These are phyloP conservation scores for Naja naja DNA, from an alignment of 2,113 vertebrate genomes.

Conservation along the genomic window DNA sequence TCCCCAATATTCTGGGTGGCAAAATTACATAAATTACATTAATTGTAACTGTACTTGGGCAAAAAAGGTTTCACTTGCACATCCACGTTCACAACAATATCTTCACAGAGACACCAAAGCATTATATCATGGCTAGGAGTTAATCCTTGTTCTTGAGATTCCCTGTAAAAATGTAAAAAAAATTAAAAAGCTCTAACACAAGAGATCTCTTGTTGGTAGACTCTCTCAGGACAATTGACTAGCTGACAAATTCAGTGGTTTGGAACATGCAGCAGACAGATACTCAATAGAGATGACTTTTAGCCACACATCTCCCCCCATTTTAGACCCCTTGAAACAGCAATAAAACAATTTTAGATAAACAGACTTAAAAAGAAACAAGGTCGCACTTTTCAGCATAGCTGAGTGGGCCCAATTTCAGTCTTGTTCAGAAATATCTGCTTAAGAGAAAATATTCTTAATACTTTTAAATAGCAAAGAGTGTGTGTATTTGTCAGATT, in stretches of 20 bases:
- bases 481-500: background rate
- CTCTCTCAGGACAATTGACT: constrained; percentile 18
- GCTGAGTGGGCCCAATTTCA: background rate
- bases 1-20: background rate
- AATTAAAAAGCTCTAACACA: constrained; percentile 26
- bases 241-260: constrained; percentile 44
- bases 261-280: constrained; percentile 26
- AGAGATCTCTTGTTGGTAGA: background rate
- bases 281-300: background rate
- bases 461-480: constrained; percentile 1
- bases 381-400: constrained; percentile 14
- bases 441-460: constrained; percentile 16
- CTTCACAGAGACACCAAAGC: no score
- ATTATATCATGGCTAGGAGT: background rate
- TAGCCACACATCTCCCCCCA: background rate
- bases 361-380: constrained; percentile 27
- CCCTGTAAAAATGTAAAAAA: constrained; percentile 16
- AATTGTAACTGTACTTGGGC: background rate
- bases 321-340: constrained; percentile 7
- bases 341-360: constrained; percentile 34
- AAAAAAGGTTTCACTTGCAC: background rate
- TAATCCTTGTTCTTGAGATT: constrained; percentile 7
- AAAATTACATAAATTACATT: background rate
- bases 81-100: background rate
- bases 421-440: background rate